Evolutionary conservation across 2,797 vertebrate genomes (phyloP), one percentile per base, ranked within the genome.

Genomic region (Neomorphus geoffroyi): DNA sequence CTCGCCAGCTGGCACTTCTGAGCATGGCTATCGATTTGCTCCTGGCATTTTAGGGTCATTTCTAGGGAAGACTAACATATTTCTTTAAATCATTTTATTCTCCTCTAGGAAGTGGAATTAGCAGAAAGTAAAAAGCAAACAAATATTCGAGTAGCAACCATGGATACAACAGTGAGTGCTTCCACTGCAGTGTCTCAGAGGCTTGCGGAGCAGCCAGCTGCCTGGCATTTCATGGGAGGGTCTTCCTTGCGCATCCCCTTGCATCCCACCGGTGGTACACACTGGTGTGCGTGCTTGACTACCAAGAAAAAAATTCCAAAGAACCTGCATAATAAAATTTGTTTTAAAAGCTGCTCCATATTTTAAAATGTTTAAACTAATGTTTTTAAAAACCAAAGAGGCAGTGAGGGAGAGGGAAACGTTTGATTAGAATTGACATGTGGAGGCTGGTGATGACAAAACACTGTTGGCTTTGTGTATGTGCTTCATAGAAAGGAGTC

Each of bases 191-290:
- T 12, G 0, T 7, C 57, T 9, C 50, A 9, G 50, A 18, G 17
- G 19, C 65, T 26, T 0, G 1, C 17, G 0, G 1, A 3, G 26
- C 79, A 14, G 39, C 14, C 0, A 1, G 2, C 2, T 17, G 28
- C 27, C 66, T 10, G 3, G 1, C 14, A 1, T 2, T 3, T 21
- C 30, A 6, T 1, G 0, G 65, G 4, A 9, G 5, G 8, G 9
- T 10, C 24, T 11, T 37, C 62, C 57, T 17, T 17, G 2, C 8
- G 18, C 43, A 19, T 3, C n/a, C 14, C 4, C 50, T 3, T 5
- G 7, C 56, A 45, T 35, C 30, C 48, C 35, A 8, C 43, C 48
- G 51, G 27, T 1, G 1, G 4, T 1, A 28, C 8, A 21, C 28
- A 6, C 0, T 43, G 43, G 18, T 45, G 45, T 45, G 18, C 18